Base-by-base conservation (phyloP, 2,797 vertebrate species). In the Thripadectes ignobilis region DNA sequence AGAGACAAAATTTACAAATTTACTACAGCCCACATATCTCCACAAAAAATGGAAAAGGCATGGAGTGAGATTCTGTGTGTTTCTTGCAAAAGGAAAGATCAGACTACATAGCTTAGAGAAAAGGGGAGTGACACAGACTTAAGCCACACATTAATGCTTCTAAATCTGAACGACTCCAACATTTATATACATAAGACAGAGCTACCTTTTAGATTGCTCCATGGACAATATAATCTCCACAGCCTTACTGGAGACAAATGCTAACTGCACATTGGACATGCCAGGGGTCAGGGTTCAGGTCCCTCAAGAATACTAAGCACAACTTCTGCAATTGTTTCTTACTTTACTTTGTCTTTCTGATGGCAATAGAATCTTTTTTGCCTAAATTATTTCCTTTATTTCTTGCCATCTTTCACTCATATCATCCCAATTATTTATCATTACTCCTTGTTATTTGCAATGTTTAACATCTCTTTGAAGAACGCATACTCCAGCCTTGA, bases 381-480 rank as follows among this genome's bases (percentile, higher is more conserved):
- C 7, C 88, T 54, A 89, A 65, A 83, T 91, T 38, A 69, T 91
- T 92, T 93, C 43, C 29, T 89, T 85, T 57, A 32, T 81, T 91
- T 91, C 75, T 83, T 75, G 13, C 58, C 54, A 81, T 89, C 51
- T 88, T 41, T 92, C 48, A 45, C 36, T 89, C 85, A 88, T 58
- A 68, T 92, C 23, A 66, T 85, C 43, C 72, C 82, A 89, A 88
- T 92, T 94, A 85, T 89, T 96, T 72, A 45, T 91, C 85, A 84
- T 92, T 95, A 66, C 5, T 85, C 27, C 43, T 85, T 78, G n/a
- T 49, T 95, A 91, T 86, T 96, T 96, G 89, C 94, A 89, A 91
- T 78, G 39, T 48, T 83, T 81, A 93, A 81, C 63, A 78, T 83
- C 79, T 92, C 46, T 52, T 88, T 88, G 74, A 91, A 85, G 81